These are phyloP conservation scores for Heterocephalus glaber DNA, from an alignment of 2,113 vertebrate species.

Conservation along the genomic window DNA sequence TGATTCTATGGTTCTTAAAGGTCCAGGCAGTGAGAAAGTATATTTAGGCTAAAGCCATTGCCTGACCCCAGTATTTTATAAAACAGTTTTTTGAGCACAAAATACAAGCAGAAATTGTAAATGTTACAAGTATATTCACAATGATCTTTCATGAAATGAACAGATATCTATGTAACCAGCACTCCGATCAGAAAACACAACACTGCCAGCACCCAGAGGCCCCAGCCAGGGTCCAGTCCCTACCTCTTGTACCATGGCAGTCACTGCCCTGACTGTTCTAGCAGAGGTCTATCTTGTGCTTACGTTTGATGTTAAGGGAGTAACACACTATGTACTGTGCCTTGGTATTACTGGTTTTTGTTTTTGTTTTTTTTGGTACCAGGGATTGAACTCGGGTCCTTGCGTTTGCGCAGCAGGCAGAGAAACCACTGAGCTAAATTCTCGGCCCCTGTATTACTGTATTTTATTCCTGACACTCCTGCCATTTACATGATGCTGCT, in stretches of 20 bases:
- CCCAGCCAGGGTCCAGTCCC: neutral
- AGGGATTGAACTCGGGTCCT: too few relatives aligned
- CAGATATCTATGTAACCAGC: neutral
- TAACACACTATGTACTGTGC: neutral
- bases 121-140: neutral
- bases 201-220: neutral
- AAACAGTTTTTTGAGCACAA: neutral
- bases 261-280: neutral
- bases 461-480: neutral
- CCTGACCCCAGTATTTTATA: neutral
- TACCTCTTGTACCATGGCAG: neutral
- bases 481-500: neutral
- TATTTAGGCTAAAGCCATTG: neutral
- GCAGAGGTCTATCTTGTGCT: neutral
- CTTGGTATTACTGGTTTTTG: too few relatives aligned
- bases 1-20: neutral
- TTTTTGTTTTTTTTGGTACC: too few relatives aligned
- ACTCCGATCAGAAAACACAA: neutral
- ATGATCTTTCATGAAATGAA: slow-evolving; percentile 5
- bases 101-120: neutral
- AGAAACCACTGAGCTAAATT: too few relatives aligned
- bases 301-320: neutral
- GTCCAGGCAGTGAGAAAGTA: neutral
- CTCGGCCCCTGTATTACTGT: too few relatives aligned
- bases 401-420: too few relatives aligned